Evolutionary conservation across 2,888 invertebrate species (phyloP), one percentile per base, ranked within the genome.

Genomic region (Apantesis nais): DNA sequence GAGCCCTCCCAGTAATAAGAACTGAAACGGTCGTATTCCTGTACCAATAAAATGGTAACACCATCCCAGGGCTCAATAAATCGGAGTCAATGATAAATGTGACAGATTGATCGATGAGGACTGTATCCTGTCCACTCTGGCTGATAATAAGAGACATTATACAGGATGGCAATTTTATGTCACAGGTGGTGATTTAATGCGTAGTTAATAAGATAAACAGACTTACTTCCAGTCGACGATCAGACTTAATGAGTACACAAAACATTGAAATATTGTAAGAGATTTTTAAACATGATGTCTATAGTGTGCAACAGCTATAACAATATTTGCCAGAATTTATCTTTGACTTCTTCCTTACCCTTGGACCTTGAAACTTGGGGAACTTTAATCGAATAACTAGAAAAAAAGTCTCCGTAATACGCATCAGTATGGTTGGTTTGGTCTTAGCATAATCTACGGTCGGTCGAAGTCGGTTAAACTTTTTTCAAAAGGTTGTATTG

Each of bases 31-130:
- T 29, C 16, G 16, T 58, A 7, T 29, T 58, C 16, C 58, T 29
- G 16, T 58, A 58, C 29, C 58, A 55, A 55, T 55, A 55, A 55
- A 55, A 55, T 14, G 5, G 29, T 25, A 58, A 58, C 29, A 58
- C 58, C 29, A 7, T 29, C 16, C 8, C 16, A 4, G 7, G 29
- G 58, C 29, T 58, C 29, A 29, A 58, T 58, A 58, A 29, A 58
- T 58, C 29, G 29, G 16, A 29, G 29, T 58, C 58, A 58, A 58
- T 58, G 16, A 7, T 58, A 16, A 58, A 58, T 58, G 58, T 58
- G 58, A 58, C 58, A 58, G 16, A 58, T 58, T 58, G 58, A 58
- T 58, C 25, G 58, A 58, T 58, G 58, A 58, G 29, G 4, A 29
- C 29, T 58, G 25, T 29, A 58, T 58, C 58, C 25, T 3, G 25